Evolutionary conservation across 2,797 vertebrate species (phyloP), one percentile per base, ranked within the genome.

Genomic region (Psittacula echo): DNA sequence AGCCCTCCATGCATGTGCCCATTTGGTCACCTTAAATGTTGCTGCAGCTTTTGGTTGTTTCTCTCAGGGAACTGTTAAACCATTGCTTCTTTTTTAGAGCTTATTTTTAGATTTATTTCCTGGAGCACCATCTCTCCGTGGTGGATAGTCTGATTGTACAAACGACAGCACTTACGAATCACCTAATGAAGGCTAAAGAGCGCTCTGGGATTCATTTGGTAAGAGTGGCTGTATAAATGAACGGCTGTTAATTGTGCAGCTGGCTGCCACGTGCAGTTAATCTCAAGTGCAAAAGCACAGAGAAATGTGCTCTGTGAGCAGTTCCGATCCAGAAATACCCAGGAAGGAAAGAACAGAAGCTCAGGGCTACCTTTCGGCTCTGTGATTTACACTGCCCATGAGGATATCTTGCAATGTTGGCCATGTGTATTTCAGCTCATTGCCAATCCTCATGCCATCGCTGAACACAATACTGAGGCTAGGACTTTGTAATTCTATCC

Each of bases 371-470:
- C 97, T 98, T 96, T 89, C 3, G 9, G 32, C 80, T 62, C 11
- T 67, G 90, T 29, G 51, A 37, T 72, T 79, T 94, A 82, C 79
- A 72, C 89, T 39, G 9, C 82, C 80, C 92, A 87, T 21, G 23
- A 67, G 98, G 98, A 73, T 97, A 98, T 85, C 84, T 97, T 2
- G 72, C 61, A 68, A 98, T 73, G 19, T 81, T 97, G 15, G 97
- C 97, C 93, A 50, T 97, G 90, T 97, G 79, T 86, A 96, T 95
- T 20, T 97, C 94, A 80, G 96, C 96, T 95, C 75, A 66, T 51
- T 96, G 94, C 98, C 98, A 98, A 73, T 98, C 98, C 68, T 98
- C 95, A 14, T 97, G 96, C 98, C 98, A 98, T 75, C 42, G 77
- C 51, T 84, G 95, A 68, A 96, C 87, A 67, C 86, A 96, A 95